Evolutionary conservation across 2,888 invertebrate genomes (phyloP), one percentile per base, ranked within the genome.

Genomic region (Leptopilina syphax): DNA sequence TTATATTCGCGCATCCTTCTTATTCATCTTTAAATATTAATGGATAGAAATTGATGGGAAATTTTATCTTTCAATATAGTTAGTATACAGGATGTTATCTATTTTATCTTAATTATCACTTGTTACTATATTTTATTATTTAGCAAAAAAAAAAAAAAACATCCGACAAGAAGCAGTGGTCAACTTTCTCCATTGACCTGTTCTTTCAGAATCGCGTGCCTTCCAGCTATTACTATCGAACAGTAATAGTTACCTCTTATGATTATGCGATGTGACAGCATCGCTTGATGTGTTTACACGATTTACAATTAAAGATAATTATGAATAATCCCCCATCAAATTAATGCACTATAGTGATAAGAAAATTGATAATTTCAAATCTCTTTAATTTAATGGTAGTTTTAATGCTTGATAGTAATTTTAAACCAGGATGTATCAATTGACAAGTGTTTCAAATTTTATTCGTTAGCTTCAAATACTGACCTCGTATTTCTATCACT

Each of bases 111-210:
- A n/a, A 18, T 63, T 63, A 63, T 63, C 18, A n/a, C 7, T 60
- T 60, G 18, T n/a, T 63, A 10, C 50, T 50, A 50, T 50, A 50
- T 50, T 50, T 50, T 50, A 50, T 50, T 50, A 50, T 50, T 50
- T 12, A 50, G 10, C 0, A 50, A 50, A 50, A 18, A 18, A 18
- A 18, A 18, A 18, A 18, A 18, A 18, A 63, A 63, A 24, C 3
- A 3, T 2, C 24, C 18, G 18, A 63, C n/a, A 63, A 84, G 87
- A 89, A 88, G 89, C 89, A 88, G 88, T 87, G 88, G 87, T 88
- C 88, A 88, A 90, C 89, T 90, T 90, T 90, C 90, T 89, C 89
- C 87, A 83, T 81, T 86, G 86, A 87, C 87, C 85, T 84, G 85
- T 85, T 79, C 85, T 84, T 84, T 84, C 84, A 83, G 79, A 84